Percentiles rank a stretch among this genome's conserved stretches.
These are phyloP conservation scores for Melanaphis sacchari DNA, from an alignment of 1,140 invertebrate species.

Conservation along the genomic window DNA sequence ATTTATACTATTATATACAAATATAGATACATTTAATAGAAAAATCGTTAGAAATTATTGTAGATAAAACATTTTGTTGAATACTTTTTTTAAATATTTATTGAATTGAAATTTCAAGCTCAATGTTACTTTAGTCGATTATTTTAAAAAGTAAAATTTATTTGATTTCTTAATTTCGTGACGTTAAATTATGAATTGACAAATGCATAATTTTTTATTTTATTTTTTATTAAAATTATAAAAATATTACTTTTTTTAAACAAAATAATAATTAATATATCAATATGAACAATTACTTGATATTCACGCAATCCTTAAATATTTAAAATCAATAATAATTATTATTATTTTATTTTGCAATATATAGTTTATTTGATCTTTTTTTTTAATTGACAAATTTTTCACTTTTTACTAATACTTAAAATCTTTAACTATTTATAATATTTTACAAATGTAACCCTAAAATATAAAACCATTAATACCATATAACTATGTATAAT, in stretches of 20 bases:
- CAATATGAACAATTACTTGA: background rate
- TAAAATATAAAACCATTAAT: no score
- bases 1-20: background rate
- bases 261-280: background rate
- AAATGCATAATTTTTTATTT: background rate
- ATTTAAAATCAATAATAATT: background rate
- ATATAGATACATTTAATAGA: background rate
- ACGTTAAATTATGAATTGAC: background rate
- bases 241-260: background rate
- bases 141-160: no score
- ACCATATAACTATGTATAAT: no score
- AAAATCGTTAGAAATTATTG: background rate
- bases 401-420: background rate
- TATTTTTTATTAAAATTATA: background rate
- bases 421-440: background rate
- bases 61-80: background rate
- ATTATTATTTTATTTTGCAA: background rate
- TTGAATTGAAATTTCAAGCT: background rate
- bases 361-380: background rate
- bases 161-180: no score
- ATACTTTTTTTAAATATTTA: background rate
- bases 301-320: background rate
- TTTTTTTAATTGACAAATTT: background rate
- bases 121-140: no score
- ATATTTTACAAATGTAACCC: no score